phyloP scores from a whole-genome alignment of 2,797 vertebrate species.

The Spinibarbus caldwelli region DNA sequence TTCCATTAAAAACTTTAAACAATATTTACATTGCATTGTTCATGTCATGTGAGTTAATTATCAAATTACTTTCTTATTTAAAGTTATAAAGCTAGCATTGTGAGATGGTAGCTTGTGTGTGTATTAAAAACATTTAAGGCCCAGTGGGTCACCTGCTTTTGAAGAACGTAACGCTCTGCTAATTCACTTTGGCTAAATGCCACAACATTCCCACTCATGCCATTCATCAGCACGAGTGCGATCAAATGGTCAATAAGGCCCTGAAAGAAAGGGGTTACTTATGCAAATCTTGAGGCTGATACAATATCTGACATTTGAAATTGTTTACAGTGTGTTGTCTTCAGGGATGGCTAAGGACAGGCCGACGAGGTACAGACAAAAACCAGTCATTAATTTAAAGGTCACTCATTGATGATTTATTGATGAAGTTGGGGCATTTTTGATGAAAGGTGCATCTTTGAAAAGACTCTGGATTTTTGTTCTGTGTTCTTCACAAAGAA shows the following conservation, averaged over 20 bases:
- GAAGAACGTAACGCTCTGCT: neutral
- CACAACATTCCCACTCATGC: neutral
- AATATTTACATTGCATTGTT: neutral
- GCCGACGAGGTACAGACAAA: conserved; percentile 24
- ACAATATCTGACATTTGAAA: conserved; percentile 38
- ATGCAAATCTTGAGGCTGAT: conserved; percentile 19
- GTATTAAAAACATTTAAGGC: neutral
- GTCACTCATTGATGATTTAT: conserved; percentile 47
- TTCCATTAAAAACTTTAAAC: neutral
- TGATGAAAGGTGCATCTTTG: neutral
- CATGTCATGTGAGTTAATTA: neutral
- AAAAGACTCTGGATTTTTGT: neutral
- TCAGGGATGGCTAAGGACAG: conserved; percentile 19
- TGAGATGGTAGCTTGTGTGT: neutral
- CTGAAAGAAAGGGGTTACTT: conserved; percentile 3
- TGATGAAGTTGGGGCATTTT: conserved; percentile 31
- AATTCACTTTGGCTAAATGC: neutral
- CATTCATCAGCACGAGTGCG: neutral
- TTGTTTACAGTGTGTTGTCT: conserved; percentile 40
- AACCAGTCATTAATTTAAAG: conserved; percentile 46
- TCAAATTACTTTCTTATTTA: neutral
- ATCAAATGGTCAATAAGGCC: neutral
- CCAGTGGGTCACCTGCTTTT: neutral
- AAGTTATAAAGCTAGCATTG: neutral
- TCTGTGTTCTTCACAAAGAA: neutral